These are phyloP conservation scores for Neuroscelio doddi DNA, from an alignment of 2,888 invertebrate species.

Conservation along the genomic window DNA sequence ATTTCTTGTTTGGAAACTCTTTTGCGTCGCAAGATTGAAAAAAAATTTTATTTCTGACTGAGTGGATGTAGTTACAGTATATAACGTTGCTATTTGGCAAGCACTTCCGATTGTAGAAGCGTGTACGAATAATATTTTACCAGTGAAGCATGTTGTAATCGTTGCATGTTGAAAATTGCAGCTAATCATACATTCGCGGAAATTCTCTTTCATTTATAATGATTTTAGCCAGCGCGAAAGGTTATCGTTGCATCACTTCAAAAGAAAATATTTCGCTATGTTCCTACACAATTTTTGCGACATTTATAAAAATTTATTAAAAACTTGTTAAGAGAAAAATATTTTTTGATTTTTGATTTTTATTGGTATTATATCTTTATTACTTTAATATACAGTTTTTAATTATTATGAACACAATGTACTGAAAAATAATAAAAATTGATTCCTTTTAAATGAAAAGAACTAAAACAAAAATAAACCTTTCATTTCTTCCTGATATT, in stretches of 20 bases:
- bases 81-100: constrained; percentile 41
- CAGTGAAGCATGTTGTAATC: constrained; percentile 31
- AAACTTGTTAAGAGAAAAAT: no score
- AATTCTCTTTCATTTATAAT: constrained; percentile 35
- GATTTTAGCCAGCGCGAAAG: neutral
- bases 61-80: constrained; percentile 37
- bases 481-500: no score
- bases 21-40: constrained; percentile 8
- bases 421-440: no score
- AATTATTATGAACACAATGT: no score
- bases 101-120: constrained; percentile 40
- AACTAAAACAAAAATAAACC: no score
- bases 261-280: neutral
- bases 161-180: constrained; percentile 46
- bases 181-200: constrained; percentile 42
- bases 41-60: constrained; percentile 15
- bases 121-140: constrained; percentile 40
- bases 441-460: no score
- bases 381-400: no score
- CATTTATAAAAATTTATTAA: neutral
- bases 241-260: neutral
- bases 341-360: no score
- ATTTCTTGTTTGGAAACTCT: constrained; percentile 1
- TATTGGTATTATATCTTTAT: no score
- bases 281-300: neutral